Evolutionary conservation across 2,888 invertebrate species (phyloP).

Genomic region (Limenitis camilla): DNA sequence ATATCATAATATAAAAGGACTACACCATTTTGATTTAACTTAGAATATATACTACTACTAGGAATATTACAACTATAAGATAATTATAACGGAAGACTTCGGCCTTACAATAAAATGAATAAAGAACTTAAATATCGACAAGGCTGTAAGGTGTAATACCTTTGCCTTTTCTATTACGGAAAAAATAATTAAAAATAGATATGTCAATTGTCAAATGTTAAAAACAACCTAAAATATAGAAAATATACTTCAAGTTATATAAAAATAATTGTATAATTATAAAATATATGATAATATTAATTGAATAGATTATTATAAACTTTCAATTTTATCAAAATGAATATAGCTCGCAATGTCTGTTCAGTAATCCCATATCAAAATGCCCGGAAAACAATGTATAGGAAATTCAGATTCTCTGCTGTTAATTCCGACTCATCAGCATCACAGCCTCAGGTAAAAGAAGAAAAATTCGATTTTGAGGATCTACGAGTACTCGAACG

Average conservation of each 20-base stretch:
- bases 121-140: too few relatives aligned
- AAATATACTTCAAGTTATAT: constrained; percentile 2
- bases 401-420: constrained; percentile 49
- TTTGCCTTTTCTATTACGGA: background rate
- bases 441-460: constrained; percentile 54
- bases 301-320: background rate
- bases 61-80: too few relatives aligned
- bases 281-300: too few relatives aligned
- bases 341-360: constrained; percentile 53
- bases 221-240: constrained; percentile 16
- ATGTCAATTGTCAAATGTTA: constrained; percentile 3
- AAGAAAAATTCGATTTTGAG: constrained; percentile 64
- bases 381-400: constrained; percentile 39
- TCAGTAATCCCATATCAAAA: constrained; percentile 37
- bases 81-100: too few relatives aligned
- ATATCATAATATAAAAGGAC: too few relatives aligned
- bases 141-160: too few relatives aligned
- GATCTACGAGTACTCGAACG: constrained; percentile 58
- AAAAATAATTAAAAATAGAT: too few relatives aligned
- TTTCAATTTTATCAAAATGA: constrained; percentile 36
- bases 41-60: too few relatives aligned
- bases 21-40: too few relatives aligned
- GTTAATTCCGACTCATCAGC: constrained; percentile 42
- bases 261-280: background rate
- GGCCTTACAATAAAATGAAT: too few relatives aligned